Base-by-base conservation (phyloP, 2,113 vertebrate genomes). In the Cyanoramphus novaezelandiae region DNA sequence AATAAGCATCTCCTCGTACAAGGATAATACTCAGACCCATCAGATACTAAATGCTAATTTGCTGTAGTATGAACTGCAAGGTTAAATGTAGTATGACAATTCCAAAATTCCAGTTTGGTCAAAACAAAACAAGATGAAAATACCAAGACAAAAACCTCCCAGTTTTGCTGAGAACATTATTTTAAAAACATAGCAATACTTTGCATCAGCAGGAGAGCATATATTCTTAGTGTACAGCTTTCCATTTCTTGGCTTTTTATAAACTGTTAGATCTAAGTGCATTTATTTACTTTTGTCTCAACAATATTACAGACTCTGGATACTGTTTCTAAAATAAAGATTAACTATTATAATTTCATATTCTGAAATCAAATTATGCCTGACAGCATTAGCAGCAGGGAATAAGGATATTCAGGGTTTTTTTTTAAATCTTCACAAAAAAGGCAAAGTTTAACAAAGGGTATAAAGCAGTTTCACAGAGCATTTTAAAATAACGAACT, bases 91-190 rank as follows among this genome's bases (percentile, higher is more conserved):
- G 63, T 76, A 72, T 52, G 82, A 87, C 74, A 84, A 68, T 43
- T 76, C 59, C 82, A 77, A 21, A 86, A 87, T 87, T 84, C 86
- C 86, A 63, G 21, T 81, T 87, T 47, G 39, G 31, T 77, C 29
- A 81, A 92, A 94, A 71, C 86, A 87, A 80, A 92, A 72, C 86
- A 94, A 55, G 82, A 83, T 75, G 63, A 86, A 83, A 92, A 90
- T 57, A 60, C 46, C 68, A 92, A 63, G 68, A 76, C 78, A 92
- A 87, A 92, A 74, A 59, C 82, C 47, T 95, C 74, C 47, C 57
- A 70, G 52, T 87, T 80, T 47, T 71, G 37, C 82, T 21, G n/a
- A 84, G 63, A 87, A 24, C 33, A 71, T 83, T 76, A 68, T 80
- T 84, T 86, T 68, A 43, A 86, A 87, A 72, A 43, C 37, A 52